A percentile compares a stretch with the other conserved stretches of the same genome.
These are phyloP conservation scores for Coenobita brevimanus DNA, from an alignment of 1,140 invertebrate genomes.

Conservation along the genomic window DNA sequence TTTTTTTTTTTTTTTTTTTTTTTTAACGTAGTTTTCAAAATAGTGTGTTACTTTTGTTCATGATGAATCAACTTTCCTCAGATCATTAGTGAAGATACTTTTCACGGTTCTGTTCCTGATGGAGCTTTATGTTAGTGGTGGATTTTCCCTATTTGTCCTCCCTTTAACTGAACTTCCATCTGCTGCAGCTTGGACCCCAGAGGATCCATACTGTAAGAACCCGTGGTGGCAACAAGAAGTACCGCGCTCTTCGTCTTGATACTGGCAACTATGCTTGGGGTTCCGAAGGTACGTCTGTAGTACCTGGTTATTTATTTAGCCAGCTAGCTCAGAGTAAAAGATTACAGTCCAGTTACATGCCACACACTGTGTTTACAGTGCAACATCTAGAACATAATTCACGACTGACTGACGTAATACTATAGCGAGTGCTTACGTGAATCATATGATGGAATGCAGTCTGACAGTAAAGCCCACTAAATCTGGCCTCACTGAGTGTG, in stretches of 20 bases:
- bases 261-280: conserved; percentile 74
- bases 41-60: not conserved
- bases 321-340: too few species aligned
- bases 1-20: too few species aligned
- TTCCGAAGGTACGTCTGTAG: conserved; percentile 74
- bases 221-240: conserved; percentile 97
- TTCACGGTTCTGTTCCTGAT: conserved; percentile 39
- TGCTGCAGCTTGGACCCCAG: conserved; percentile 53
- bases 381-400: too few species aligned
- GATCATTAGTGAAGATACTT: conserved; percentile 38
- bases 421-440: too few species aligned
- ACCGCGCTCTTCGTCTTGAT: conserved; percentile 95
- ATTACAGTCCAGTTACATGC: too few species aligned
- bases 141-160: not conserved
- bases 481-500: too few species aligned
- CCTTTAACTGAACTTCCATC: not conserved
- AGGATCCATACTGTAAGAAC: conserved; percentile 95
- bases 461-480: too few species aligned
- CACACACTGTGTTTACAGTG: too few species aligned
- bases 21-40: too few species aligned
- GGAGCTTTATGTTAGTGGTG: not conserved
- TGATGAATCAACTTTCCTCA: conserved; percentile 56
- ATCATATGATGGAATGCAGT: too few species aligned
- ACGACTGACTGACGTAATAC: too few species aligned
- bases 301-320: too few species aligned